Conservation (phyloP, 2,113 vertebrate species). For the Litocranius walleri region DNA sequence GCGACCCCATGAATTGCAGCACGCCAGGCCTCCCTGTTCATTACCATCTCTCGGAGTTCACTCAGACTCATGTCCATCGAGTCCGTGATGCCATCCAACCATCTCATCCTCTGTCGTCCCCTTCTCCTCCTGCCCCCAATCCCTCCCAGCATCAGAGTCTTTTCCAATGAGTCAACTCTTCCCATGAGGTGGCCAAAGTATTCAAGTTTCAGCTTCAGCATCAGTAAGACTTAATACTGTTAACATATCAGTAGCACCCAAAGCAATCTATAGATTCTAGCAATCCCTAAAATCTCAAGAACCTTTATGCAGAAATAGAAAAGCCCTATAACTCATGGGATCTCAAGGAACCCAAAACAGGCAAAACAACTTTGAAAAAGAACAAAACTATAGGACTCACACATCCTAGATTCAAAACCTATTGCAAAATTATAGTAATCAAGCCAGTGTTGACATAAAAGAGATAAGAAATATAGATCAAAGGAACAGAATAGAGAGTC, state of each 20-base stretch:
- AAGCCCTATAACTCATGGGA: not conserved
- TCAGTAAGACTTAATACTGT: not conserved
- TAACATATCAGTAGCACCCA: not conserved
- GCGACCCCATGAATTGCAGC: no score
- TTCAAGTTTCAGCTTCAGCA: no score
- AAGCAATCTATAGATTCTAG: not conserved
- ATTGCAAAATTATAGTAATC: not conserved
- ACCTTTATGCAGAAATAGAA: not conserved
- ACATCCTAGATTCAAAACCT: not conserved
- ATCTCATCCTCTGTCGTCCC: no score
- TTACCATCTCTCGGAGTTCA: no score
- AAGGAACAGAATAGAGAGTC: not conserved
- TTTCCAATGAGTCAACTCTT: no score
- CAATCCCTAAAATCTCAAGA: not conserved
- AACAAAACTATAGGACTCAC: not conserved
- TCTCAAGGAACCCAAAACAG: not conserved
- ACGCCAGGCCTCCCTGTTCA: no score
- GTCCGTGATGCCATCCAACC: no score
- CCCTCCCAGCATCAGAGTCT: no score
- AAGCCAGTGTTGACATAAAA: not conserved
- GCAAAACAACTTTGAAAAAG: not conserved
- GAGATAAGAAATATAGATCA: not conserved
- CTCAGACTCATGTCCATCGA: no score
- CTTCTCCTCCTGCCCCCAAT: no score
- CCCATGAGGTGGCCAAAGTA: no score